Percentiles rank a stretch among this genome's conserved stretches.
These are phyloP conservation scores for Periparus ater DNA, from an alignment of 2,797 vertebrate genomes.

Conservation along the genomic window DNA sequence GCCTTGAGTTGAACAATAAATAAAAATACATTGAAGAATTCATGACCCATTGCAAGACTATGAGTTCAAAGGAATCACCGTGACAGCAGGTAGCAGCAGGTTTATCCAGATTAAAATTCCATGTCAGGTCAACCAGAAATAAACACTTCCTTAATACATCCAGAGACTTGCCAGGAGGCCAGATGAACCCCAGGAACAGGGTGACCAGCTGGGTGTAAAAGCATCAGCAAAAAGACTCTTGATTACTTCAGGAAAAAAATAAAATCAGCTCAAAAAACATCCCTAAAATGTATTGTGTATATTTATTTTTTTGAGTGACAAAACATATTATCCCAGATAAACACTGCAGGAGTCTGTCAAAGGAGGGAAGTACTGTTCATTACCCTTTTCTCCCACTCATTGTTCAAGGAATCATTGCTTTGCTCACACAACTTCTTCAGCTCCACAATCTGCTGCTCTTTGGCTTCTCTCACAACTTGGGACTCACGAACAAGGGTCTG, in stretches of 20 bases:
- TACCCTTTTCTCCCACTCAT: constrained; percentile 97
- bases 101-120: constrained; percentile 58
- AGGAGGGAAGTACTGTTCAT: background rate
- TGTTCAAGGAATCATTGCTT: constrained; percentile 86
- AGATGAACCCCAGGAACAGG: background rate
- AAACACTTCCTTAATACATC: background rate
- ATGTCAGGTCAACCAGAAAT: constrained; percentile 30
- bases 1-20: background rate
- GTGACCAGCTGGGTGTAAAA: background rate
- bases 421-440: constrained; percentile 92
- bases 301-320: background rate
- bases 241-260: background rate
- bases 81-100: constrained; percentile 50
- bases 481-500: constrained; percentile 91
- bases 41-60: background rate
- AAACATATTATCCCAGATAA: background rate
- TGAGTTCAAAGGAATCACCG: constrained; percentile 17
- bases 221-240: background rate
- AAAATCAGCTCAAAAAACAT: background rate
- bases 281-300: background rate
- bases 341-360: background rate
- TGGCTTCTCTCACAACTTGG: constrained; percentile 89
- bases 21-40: constrained; percentile 7
- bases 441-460: constrained; percentile 92
- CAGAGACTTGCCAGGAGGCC: background rate